Conservation (phyloP, 2,797 vertebrate genomes). For the Siniperca obscura region DNA sequence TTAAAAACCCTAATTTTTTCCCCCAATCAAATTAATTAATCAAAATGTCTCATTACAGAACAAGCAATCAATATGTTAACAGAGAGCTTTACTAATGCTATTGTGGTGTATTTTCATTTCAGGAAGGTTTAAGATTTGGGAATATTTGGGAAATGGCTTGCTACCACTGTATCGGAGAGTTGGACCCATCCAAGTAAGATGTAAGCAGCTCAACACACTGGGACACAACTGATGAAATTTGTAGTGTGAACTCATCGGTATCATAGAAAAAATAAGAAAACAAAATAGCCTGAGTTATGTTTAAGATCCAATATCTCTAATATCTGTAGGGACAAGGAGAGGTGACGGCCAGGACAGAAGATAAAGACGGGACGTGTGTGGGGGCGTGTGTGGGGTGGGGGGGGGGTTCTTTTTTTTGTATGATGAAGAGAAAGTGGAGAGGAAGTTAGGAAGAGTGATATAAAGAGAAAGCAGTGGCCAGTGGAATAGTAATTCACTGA, state of each 20-base stretch:
- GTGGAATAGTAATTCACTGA: constrained; percentile 65
- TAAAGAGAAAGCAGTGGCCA: constrained; percentile 43
- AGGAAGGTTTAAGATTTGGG: constrained; percentile 13
- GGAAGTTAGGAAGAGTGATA: constrained; percentile 41
- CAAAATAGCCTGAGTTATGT: neutral
- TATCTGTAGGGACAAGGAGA: constrained; percentile 56
- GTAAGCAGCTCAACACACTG: constrained; percentile 23
- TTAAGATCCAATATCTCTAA: constrained; percentile 30
- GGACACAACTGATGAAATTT: constrained; percentile 29
- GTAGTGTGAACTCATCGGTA: constrained; percentile 4
- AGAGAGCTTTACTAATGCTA: neutral
- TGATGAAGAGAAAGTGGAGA: constrained; percentile 57
- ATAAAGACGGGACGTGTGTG: constrained; percentile 42
- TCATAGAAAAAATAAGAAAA: constrained; percentile 11
- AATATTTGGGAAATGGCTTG: constrained; percentile 24
- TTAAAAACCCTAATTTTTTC: too few relatives aligned
- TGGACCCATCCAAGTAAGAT: constrained; percentile 4
- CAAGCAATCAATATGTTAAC: neutral
- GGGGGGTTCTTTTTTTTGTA: neutral
- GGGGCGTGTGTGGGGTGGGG: neutral
- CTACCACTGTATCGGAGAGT: neutral
- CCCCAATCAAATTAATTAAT: neutral
- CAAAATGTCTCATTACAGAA: neutral
- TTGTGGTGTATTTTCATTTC: neutral
- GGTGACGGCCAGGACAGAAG: constrained; percentile 62